These are phyloP conservation scores for Hippasteria phrygiana DNA, from an alignment of 53 echinoderm and acorn worm genomes.

Conservation along the genomic window DNA sequence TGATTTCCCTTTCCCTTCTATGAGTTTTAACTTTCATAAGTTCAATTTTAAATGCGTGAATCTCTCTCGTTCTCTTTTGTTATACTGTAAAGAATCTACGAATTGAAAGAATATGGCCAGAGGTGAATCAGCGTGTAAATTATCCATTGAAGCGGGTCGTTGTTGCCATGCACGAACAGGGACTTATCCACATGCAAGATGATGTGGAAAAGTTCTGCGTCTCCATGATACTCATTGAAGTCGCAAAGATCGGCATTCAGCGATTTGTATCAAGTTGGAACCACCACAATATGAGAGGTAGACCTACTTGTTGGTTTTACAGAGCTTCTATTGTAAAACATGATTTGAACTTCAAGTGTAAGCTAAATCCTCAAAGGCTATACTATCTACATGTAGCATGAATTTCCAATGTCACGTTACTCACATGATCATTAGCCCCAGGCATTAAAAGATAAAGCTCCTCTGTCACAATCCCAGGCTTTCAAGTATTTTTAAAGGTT, in stretches of 20 bases:
- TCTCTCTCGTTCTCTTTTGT: no score
- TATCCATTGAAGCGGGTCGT: conserved; percentile 17
- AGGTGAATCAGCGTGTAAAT: conserved; percentile 19
- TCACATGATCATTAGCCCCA: no score
- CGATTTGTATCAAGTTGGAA: conserved; percentile 29
- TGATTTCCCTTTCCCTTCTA: no score
- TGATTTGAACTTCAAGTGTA: neutral
- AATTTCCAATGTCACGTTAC: no score
- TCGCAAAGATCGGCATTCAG: neutral
- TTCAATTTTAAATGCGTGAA: no score
- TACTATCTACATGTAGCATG: no score
- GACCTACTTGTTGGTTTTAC: neutral
- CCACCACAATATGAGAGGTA: conserved; percentile 20
- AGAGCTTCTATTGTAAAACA: neutral
- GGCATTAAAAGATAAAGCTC: no score
- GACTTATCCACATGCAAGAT: conserved; percentile 35
- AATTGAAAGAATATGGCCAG: conserved; percentile 27
- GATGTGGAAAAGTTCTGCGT: conserved; percentile 23
- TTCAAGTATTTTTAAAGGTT: no score
- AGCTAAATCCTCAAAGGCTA: no score
- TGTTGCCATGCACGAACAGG: conserved; percentile 33
- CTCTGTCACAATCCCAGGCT: no score
- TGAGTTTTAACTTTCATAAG: no score
- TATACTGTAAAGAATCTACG: neutral
- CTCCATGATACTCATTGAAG: conserved; percentile 19